phyloP scores from a whole-genome alignment of 2,797 vertebrate genomes.

The Leucoraja ocellata region DNA sequence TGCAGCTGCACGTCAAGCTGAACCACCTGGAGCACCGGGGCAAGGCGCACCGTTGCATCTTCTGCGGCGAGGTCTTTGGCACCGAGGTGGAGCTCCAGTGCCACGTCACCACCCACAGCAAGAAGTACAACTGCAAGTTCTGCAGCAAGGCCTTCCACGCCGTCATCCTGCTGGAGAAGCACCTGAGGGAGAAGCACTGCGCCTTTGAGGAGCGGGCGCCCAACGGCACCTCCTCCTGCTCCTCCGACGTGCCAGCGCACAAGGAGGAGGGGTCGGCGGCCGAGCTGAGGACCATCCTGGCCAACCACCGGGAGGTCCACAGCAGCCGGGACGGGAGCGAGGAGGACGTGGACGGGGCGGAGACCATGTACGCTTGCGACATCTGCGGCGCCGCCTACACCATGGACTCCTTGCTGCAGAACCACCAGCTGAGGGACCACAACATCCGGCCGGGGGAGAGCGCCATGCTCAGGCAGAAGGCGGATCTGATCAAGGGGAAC shows the following conservation, averaged over 20 bases:
- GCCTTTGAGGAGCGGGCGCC: constrained; percentile 87
- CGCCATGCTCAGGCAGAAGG: constrained; percentile 87
- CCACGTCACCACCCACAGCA: constrained; percentile 96
- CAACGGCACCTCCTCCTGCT: constrained; percentile 85
- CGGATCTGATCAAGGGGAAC: constrained; percentile 94
- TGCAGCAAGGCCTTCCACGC: constrained; percentile 97
- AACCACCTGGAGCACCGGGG: constrained; percentile 95
- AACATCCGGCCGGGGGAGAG: constrained; percentile 95
- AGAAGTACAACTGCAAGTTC: constrained; percentile 97
- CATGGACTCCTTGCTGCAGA: constrained; percentile 92
- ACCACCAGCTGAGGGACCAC: constrained; percentile 95
- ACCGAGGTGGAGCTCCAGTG: constrained; percentile 97
- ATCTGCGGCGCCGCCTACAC: constrained; percentile 98
- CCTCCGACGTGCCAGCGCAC: constrained; percentile 69
- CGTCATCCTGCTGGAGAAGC: constrained; percentile 86
- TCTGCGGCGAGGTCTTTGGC: constrained; percentile 91
- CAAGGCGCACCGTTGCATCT: constrained; percentile 89
- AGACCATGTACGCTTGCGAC: constrained; percentile 91
- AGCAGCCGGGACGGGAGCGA: constrained; percentile 89
- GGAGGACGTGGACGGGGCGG: constrained; percentile 85
- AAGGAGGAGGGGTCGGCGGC: constrained; percentile 73
- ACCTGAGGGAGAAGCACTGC: constrained; percentile 91
- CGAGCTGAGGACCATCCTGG: constrained; percentile 78
- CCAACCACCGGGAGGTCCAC: constrained; percentile 78
- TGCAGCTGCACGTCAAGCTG: constrained; percentile 92